Evolutionary conservation across 2,113 vertebrate species (phyloP).

Genomic region (Genyomyrus donnyi): DNA sequence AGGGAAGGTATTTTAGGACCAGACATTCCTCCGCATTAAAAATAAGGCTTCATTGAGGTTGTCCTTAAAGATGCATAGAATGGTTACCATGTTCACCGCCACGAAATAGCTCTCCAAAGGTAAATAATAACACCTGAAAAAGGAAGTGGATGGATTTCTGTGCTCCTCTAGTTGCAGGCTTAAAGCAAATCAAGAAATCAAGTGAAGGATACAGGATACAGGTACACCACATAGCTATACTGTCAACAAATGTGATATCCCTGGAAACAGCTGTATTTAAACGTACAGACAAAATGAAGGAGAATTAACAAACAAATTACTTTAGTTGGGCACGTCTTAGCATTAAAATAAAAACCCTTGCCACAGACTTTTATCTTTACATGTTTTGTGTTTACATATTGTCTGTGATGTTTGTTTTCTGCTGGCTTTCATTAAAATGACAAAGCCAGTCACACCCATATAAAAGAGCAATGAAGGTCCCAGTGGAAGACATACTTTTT

Average conservation of each 20-base stretch:
- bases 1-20: slow-evolving; percentile 28
- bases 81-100: not conserved
- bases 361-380: not conserved
- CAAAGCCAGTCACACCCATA: not conserved
- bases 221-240: not conserved
- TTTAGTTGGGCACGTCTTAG: not conserved
- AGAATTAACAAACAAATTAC: not conserved
- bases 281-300: not conserved
- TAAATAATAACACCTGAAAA: slow-evolving; percentile 25
- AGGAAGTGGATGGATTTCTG: slow-evolving; percentile 13
- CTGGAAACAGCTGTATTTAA: not conserved
- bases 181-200: not conserved
- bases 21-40: slow-evolving; percentile 42
- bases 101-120: slow-evolving; percentile 13
- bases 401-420: not conserved
- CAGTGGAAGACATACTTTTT: not conserved
- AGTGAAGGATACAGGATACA: not conserved
- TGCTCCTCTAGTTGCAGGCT: not conserved
- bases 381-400: not conserved
- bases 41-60: slow-evolving; percentile 32
- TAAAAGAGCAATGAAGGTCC: not conserved
- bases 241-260: not conserved
- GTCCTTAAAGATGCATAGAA: slow-evolving; percentile 20
- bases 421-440: not conserved
- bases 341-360: not conserved